Base-by-base conservation (phyloP, 2,888 invertebrate genomes). In the Lymantria dispar region DNA sequence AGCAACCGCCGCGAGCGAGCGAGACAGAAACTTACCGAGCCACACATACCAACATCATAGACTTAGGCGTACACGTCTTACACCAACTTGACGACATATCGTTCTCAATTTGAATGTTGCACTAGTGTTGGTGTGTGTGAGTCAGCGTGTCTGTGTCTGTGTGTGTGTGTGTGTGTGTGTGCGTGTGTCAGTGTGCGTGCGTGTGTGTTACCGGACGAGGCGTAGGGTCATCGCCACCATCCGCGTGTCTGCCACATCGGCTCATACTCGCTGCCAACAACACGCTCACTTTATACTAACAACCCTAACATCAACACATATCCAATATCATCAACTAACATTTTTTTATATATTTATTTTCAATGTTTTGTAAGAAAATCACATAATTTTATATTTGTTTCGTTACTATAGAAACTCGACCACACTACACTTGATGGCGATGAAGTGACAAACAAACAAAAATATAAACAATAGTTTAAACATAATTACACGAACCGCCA, bases 231-330 rank as follows among this genome's bases (percentile, higher is more conserved):
- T 71, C 85, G 86, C 77, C 83, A 77, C 73, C 81, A 74, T 62
- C 75, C 80, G 78, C 82, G 83, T 57, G 72, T 64, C 72, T 64
- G 72, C 66, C 80, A 58, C 83, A 83, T 79, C 80, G 85, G 84
- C 84, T 76, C 86, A 80, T 83, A 83, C 79, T 80, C 83, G 77
- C 88, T 88, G 87, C 77, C 76, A 68, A 84, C 76, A 85, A 66
- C 57, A 58, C 47, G 45, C 46, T 50, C 74, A 78, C 73, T 52
- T 64, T 62, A 68, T 64, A 45, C 51, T 44, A 49, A 55, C 56
- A 62, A 49, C 51, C 56, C 56, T 49, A 47, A 33, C 45, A 12
- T 22, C 39, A 33, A 22, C 43, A 22, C 22, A 22, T 22, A 22
- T 5, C 2, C 22, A 22, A 22, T 3, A 22, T 22, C 22, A 22